A percentile compares a stretch with the other conserved stretches of the same genome.
Conservation (phyloP, 2,888 invertebrate species). For the Patella depressa region DNA sequence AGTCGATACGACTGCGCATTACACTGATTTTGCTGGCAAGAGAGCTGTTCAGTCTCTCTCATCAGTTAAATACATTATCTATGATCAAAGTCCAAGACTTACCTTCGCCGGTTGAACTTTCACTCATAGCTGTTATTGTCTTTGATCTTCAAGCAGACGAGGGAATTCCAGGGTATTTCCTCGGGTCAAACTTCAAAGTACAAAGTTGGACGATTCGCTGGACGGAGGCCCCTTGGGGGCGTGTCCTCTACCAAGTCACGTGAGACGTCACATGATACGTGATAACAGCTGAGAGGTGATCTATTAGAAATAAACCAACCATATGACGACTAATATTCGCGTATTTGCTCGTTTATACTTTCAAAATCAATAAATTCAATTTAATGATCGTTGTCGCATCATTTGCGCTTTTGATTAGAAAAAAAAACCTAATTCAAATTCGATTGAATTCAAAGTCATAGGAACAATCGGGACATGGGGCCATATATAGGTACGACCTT, state of each 20-base stretch:
- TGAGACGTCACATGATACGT: background rate
- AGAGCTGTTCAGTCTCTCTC: no score
- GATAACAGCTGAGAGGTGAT: background rate
- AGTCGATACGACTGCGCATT: slow-evolving; percentile 7
- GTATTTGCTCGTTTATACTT: no score
- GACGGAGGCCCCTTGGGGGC: slow-evolving; percentile 2
- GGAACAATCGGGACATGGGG: no score
- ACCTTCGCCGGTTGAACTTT: slow-evolving; percentile 38
- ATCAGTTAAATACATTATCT: background rate
- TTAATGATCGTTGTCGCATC: no score
- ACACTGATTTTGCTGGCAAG: no score
- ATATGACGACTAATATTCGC: no score
- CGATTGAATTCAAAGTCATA: no score
- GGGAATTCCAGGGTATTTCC: slow-evolving; percentile 10
- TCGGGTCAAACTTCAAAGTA: slow-evolving; percentile 12
- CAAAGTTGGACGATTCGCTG: slow-evolving; percentile 1
- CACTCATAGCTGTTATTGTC: slow-evolving; percentile 29
- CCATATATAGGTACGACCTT: no score
- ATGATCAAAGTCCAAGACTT: slow-evolving; percentile 16
- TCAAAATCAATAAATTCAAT: no score
- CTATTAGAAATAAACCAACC: no score
- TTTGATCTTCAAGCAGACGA: background rate
- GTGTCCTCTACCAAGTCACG: background rate
- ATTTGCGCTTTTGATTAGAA: no score
- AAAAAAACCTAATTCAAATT: no score